Evolutionary conservation across 2,888 invertebrate species (phyloP).

Genomic region (Prionchulus punctatus): DNA sequence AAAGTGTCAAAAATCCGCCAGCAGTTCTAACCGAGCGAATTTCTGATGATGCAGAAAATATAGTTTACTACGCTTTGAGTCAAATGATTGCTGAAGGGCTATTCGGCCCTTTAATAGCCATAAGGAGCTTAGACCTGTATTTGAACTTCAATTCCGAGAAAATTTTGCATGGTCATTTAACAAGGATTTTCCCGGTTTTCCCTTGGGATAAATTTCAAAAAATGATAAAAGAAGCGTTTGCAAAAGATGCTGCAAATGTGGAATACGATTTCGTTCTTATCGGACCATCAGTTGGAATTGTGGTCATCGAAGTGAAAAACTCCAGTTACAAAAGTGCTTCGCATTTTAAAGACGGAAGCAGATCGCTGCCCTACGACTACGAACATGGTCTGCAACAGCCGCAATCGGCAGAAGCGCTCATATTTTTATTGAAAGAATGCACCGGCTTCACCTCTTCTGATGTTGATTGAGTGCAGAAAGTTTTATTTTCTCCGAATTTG

Average conservation of each 20-base stretch:
- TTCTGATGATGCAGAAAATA: background rate
- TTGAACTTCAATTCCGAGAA: too few species aligned
- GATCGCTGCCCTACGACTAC: background rate
- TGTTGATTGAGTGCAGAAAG: background rate
- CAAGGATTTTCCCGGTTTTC: background rate
- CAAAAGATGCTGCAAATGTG: too few species aligned
- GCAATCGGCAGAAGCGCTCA: background rate
- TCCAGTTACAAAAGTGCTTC: background rate
- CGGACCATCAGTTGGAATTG: background rate
- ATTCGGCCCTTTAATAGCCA: background rate
- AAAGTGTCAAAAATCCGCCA: too few species aligned
- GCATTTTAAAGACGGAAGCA: background rate
- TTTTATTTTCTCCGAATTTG: background rate
- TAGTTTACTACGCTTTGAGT: background rate
- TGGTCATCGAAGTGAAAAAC: background rate
- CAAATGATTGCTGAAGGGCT: background rate
- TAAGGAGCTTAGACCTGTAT: background rate
- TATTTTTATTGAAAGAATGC: background rate
- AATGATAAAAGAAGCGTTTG: too few species aligned
- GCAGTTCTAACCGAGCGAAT: background rate
- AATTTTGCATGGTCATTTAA: too few species aligned
- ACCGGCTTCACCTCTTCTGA: background rate
- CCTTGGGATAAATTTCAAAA: too few species aligned
- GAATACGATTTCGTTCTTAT: background rate
- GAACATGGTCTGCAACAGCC: background rate